A percentile compares a stretch with the other conserved stretches of the same genome.
Conservation (phyloP, 1,140 invertebrate species). For the Diachasma alloeum region DNA sequence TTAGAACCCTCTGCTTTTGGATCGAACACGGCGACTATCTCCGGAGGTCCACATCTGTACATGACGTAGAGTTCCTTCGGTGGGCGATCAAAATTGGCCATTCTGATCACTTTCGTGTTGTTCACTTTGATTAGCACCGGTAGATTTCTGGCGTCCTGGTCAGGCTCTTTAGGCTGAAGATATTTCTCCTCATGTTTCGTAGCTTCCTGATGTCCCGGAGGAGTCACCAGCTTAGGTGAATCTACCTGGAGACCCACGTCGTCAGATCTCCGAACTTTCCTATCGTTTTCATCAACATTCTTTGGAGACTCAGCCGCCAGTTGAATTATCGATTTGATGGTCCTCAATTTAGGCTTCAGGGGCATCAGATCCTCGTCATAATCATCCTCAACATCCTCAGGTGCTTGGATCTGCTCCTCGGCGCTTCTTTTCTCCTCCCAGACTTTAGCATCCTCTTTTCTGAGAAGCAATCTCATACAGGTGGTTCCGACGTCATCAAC, state of each 20-base stretch:
- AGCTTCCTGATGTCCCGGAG: not conserved
- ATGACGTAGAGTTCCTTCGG: constrained; percentile 28
- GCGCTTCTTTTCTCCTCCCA: not conserved
- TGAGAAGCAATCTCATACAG: constrained; percentile 24
- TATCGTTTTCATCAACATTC: not conserved
- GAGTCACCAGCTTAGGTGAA: not conserved
- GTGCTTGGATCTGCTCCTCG: constrained; percentile 6
- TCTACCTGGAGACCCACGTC: not conserved
- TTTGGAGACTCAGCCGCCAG: not conserved
- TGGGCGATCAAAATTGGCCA: constrained; percentile 1
- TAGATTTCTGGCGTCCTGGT: not conserved
- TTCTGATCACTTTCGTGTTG: not conserved
- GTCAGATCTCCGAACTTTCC: not conserved
- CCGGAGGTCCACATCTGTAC: constrained; percentile 31
- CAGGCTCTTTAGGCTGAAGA: not conserved
- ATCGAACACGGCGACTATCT: not conserved
- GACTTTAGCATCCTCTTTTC: not conserved
- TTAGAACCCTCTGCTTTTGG: not conserved
- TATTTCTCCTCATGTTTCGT: not conserved
- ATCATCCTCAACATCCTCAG: not conserved
- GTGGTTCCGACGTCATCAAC: constrained; percentile 16
- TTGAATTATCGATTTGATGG: not conserved
- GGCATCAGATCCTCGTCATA: not conserved
- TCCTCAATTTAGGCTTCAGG: constrained; percentile 13
- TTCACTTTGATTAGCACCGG: constrained; percentile 1